phyloP scores from a whole-genome alignment of 2,113 vertebrate genomes.

The Spea bombifrons region DNA sequence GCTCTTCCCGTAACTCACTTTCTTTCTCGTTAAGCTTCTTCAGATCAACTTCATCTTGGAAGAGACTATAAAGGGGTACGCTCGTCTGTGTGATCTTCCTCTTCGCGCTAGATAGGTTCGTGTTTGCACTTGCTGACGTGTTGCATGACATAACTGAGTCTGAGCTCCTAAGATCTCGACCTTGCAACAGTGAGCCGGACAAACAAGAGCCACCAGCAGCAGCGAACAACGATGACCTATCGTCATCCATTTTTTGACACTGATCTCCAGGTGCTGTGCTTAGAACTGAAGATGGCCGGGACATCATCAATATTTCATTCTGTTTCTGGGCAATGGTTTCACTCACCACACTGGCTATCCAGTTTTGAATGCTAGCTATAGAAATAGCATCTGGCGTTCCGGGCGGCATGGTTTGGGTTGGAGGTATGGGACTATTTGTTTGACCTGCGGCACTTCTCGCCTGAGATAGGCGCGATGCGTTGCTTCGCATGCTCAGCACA shows the following conservation, averaged over 20 bases:
- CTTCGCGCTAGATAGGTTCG: slow-evolving; percentile 54
- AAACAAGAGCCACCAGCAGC: slow-evolving; percentile 68
- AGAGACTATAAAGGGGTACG: slow-evolving; percentile 86
- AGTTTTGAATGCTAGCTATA: slow-evolving; percentile 87
- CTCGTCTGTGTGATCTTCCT: slow-evolving; percentile 77
- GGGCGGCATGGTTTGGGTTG: slow-evolving; percentile 66
- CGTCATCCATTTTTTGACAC: slow-evolving; percentile 65
- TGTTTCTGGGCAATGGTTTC: slow-evolving; percentile 93
- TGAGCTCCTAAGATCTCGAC: slow-evolving; percentile 47
- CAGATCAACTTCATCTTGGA: slow-evolving; percentile 85
- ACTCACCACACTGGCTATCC: slow-evolving; percentile 87
- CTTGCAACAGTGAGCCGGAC: slow-evolving; percentile 54
- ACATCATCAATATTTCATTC: slow-evolving; percentile 72
- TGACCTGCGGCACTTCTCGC: slow-evolving; percentile 52
- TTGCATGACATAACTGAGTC: slow-evolving; percentile 68
- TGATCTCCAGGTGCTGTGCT: slow-evolving; percentile 55
- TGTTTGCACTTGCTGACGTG: slow-evolving; percentile 36
- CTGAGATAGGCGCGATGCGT: slow-evolving; percentile 70
- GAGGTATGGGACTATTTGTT: slow-evolving; percentile 52
- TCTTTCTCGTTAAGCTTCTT: slow-evolving; percentile 81
- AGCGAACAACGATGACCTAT: slow-evolving; percentile 71
- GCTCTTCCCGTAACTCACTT: slow-evolving; percentile 79
- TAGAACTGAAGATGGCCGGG: slow-evolving; percentile 63
- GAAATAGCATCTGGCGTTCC: slow-evolving; percentile 81
- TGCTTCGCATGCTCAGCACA: slow-evolving; percentile 72